Evolutionary conservation across 2,797 vertebrate genomes (phyloP).

Genomic region (Anguilla megastoma): DNA sequence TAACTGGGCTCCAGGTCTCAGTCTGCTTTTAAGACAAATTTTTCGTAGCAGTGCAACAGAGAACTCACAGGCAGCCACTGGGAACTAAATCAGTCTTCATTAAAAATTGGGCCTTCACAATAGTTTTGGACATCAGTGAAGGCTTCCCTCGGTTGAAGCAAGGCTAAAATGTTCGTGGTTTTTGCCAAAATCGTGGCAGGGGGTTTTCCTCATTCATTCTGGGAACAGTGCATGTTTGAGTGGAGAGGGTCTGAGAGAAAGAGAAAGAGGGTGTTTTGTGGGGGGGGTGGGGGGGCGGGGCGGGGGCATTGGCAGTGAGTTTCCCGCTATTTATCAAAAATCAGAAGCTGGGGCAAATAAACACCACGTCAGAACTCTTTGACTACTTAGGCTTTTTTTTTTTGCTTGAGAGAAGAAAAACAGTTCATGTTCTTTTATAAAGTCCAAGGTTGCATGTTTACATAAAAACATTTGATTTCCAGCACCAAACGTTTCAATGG

Average conservation of each 20-base stretch:
- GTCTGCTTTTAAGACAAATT: not conserved
- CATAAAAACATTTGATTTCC: not conserved
- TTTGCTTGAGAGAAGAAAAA: constrained; percentile 1
- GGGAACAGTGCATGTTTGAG: constrained; percentile 19
- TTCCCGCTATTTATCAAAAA: constrained; percentile 27
- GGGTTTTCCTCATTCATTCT: constrained; percentile 4
- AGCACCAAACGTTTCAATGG: too few relatives aligned
- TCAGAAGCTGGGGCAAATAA: constrained; percentile 5
- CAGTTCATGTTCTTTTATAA: not conserved
- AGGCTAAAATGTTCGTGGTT: not conserved
- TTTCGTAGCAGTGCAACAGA: not conserved
- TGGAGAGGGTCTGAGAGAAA: not conserved
- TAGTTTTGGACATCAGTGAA: not conserved
- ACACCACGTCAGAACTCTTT: not conserved
- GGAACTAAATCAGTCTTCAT: constrained; percentile 2
- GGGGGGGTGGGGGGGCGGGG: not conserved
- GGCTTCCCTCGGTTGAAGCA: not conserved
- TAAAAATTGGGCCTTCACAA: not conserved
- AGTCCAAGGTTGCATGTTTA: not conserved
- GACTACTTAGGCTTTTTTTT: not conserved
- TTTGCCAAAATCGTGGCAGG: not conserved
- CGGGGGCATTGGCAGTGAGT: not conserved
- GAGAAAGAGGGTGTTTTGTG: not conserved
- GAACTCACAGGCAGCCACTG: not conserved
- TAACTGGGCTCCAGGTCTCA: not conserved